phyloP scores from a whole-genome alignment of 37 sponge, comb jelly and placozoan genomes.

The Spongilla lacustris region DNA sequence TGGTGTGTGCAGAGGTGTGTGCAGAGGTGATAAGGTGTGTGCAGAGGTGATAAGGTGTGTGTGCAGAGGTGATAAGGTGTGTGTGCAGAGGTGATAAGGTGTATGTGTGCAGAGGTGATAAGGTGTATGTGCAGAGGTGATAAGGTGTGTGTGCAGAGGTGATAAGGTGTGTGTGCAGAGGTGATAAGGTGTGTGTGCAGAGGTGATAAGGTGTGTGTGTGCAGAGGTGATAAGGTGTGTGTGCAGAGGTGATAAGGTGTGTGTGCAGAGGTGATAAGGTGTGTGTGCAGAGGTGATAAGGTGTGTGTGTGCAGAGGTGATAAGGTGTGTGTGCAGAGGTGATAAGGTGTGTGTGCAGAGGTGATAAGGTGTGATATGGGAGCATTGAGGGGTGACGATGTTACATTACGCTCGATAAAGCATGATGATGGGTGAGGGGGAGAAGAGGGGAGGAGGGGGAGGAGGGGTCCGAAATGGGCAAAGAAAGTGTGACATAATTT shows the following conservation, averaged over 20 bases:
- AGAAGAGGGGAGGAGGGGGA: too few species aligned
- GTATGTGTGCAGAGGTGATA: too few species aligned
- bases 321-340: neutral
- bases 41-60: neutral
- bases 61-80: neutral
- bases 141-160: neutral
- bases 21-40: neutral
- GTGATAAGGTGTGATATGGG: neutral
- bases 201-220: neutral
- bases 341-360: neutral
- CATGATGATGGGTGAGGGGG: too few species aligned
- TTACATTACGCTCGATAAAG: too few species aligned
- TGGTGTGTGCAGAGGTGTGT: neutral
- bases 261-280: neutral
- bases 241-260: neutral
- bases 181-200: neutral
- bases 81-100: too few species aligned
- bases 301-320: neutral
- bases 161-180: neutral
- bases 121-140: neutral
- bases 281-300: neutral
- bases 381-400: too few species aligned
- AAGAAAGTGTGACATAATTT: too few species aligned
- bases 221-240: neutral
- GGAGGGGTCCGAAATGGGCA: too few species aligned